Base-by-base conservation (phyloP, 2,113 vertebrate genomes). In the Colinus virginianus region DNA sequence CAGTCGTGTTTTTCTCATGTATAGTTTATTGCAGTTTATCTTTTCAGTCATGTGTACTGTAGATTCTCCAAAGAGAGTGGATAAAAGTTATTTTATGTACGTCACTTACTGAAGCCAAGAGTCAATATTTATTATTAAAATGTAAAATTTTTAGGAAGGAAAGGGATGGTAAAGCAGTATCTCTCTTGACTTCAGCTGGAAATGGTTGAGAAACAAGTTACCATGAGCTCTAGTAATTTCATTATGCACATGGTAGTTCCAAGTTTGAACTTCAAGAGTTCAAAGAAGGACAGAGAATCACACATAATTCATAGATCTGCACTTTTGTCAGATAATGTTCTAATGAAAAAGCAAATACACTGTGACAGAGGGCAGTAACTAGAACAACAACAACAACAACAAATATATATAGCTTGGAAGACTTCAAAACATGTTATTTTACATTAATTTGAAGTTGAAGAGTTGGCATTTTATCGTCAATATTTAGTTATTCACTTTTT, bases 281-380 rank as follows among this genome's bases (percentile, higher is more conserved):
- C 85, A 83, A 45, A 90, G 71, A 28, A 92, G 84, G 87, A 77
- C 75, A 80, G 79, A 92, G 38, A 74, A 78, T 59, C 87, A 20
- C 46, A 77, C 1, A n/a, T 42, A 51, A 11, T 80, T 59, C 49
- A 69, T 21, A 49, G 42, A 70, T 67, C 15, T 87, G 34, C 8
- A 89, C 42, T 87, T 94, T 70, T 87, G 21, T 84, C 63, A 77
- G 48, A 84, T 38, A 67, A 17, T 43, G 19, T 22, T 11, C 9
- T 89, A 91, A 93, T 64, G 78, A 83, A 88, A 92, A 94, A 91
- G 7, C 10, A 94, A 94, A 94, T 91, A 34, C 38, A 40, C 69
- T 84, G 55, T 89, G 87, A 87, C 77, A 79, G 59, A 81, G 16
- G 36, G 9, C 11, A 92, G 21, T 48, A 94, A 86, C 78, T 22